phyloP scores from a whole-genome alignment of 2,113 vertebrate genomes.

The Coptodon rendalli region DNA sequence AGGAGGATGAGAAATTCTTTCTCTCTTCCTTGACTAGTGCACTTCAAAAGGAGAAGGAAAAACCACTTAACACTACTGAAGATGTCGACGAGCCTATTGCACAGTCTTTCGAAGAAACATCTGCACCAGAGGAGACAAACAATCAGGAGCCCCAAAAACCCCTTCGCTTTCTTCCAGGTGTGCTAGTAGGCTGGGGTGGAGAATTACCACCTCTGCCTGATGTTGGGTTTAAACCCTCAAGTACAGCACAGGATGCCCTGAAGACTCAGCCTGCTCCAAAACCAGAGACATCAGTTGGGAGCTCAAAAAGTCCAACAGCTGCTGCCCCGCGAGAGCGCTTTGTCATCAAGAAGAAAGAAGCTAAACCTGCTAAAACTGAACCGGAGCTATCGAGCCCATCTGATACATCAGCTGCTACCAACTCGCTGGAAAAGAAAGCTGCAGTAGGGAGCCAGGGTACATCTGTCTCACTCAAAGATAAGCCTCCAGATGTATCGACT shows the following conservation, averaged over 20 bases:
- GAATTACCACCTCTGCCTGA: constrained; percentile 79
- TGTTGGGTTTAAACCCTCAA: constrained; percentile 74
- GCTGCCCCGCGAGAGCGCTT: constrained; percentile 69
- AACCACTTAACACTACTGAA: constrained; percentile 71
- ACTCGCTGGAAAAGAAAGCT: constrained; percentile 41
- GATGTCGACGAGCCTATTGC: constrained; percentile 50
- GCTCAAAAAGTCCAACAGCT: constrained; percentile 62
- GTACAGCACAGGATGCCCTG: constrained; percentile 75
- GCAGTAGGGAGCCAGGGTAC: not conserved
- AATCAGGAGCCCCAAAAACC: constrained; percentile 82
- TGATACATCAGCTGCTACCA: constrained; percentile 19
- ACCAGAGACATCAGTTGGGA: constrained; percentile 45
- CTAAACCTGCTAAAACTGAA: constrained; percentile 58
- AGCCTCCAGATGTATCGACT: constrained; percentile 92
- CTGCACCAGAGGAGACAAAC: constrained; percentile 65
- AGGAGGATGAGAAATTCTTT: constrained; percentile 83
- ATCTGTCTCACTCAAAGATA: constrained; percentile 83
- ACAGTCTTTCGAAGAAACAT: constrained; percentile 59
- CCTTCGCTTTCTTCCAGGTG: constrained; percentile 92
- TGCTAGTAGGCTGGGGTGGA: constrained; percentile 88
- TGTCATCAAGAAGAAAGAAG: constrained; percentile 74
- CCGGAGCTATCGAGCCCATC: constrained; percentile 35
- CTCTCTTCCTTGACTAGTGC: constrained; percentile 81
- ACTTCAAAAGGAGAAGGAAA: constrained; percentile 78
- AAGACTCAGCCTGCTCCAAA: constrained; percentile 63